A percentile compares a stretch with the other conserved stretches of the same genome.
These are phyloP conservation scores for Eleginops maclovinus DNA, from an alignment of 2,113 vertebrate genomes.

Conservation along the genomic window DNA sequence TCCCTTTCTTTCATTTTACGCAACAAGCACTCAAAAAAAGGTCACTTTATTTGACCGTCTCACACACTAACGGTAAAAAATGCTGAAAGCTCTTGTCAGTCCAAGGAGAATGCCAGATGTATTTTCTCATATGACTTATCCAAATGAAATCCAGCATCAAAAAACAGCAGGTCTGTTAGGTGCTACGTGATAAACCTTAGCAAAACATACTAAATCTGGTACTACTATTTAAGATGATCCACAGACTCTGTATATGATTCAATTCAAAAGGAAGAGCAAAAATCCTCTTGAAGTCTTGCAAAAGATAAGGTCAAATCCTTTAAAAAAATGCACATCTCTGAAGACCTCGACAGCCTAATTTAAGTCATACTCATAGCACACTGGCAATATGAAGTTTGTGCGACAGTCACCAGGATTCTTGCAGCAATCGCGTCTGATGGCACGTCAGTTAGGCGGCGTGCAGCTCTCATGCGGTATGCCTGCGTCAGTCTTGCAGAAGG, in stretches of 20 bases:
- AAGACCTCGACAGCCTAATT: too few species aligned
- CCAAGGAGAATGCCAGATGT: conserved; percentile 42
- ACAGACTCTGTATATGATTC: conserved; percentile 6
- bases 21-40: conserved; percentile 20
- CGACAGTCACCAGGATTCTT: too few species aligned
- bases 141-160: conserved; percentile 37
- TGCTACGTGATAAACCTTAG: conserved; percentile 33
- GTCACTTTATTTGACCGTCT: neutral
- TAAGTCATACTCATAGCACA: too few species aligned
- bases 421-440: too few species aligned
- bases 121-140: conserved; percentile 28
- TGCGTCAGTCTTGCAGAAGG: too few species aligned
- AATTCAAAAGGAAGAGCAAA: conserved; percentile 4
- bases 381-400: too few species aligned
- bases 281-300: conserved; percentile 6
- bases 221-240: conserved; percentile 9
- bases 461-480: too few species aligned
- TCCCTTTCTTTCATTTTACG: conserved; percentile 9
- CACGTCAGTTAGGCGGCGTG: too few species aligned
- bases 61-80: conserved; percentile 40
- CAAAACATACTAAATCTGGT: conserved; percentile 38
- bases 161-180: conserved; percentile 43
- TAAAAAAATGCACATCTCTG: too few species aligned
- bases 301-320: neutral
- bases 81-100: conserved; percentile 40